phyloP scores from a whole-genome alignment of 2,113 vertebrate species.

The Chaetorhynchus papuensis region DNA sequence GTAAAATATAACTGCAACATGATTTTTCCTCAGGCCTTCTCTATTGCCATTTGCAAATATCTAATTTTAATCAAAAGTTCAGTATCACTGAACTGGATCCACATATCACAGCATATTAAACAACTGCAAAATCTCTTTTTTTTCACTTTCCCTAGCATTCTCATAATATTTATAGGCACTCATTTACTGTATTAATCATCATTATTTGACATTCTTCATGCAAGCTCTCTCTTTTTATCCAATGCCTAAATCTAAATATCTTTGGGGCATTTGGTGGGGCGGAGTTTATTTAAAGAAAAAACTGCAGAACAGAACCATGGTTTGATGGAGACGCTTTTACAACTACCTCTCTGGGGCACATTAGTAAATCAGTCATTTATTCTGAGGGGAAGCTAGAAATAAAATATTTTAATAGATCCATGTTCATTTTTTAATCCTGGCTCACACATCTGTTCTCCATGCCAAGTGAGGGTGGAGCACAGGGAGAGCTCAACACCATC shows the following conservation, averaged over 20 bases:
- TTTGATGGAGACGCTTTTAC: not conserved
- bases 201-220: not conserved
- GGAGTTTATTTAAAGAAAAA: not conserved
- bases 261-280: fast-evolving
- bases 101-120: not conserved
- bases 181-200: not conserved
- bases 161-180: not conserved
- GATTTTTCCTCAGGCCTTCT: not conserved
- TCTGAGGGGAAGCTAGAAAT: not conserved
- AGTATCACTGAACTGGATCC: not conserved
- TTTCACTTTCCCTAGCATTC: not conserved
- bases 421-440: not conserved
- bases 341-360: not conserved
- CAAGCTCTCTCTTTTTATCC: not conserved
- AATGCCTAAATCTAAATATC: not conserved
- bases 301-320: not conserved
- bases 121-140: not conserved
- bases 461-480: not conserved
- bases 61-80: not conserved
- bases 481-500: not conserved
- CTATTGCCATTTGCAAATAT: not conserved
- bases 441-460: not conserved
- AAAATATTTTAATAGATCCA: not conserved
- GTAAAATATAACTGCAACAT: not conserved
- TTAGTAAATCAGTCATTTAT: not conserved